Base-by-base conservation (phyloP, 2,888 invertebrate genomes). In the Drosophila mettleri region DNA sequence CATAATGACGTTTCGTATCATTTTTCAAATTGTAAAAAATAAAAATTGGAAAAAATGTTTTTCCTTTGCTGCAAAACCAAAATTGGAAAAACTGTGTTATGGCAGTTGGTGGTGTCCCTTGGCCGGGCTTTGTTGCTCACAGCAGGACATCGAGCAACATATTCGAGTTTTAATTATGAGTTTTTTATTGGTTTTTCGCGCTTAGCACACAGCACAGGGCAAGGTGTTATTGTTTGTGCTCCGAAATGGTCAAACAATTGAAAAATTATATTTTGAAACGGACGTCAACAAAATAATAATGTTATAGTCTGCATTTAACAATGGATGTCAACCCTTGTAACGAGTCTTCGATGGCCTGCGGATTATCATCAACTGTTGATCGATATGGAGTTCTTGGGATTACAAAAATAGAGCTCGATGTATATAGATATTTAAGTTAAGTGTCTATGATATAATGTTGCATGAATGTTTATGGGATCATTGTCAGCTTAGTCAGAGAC, bases 1-100 rank as follows among this genome's bases (percentile, higher is more conserved):
- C 74, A 75, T 89, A 89, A 89, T 90, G 88, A 89, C 90, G 84
- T 89, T 90, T 87, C 84, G 89, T 89, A 89, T 90, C 89, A 89
- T 89, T 89, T 89, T 89, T 88, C 90, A 90, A 88, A 84, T 70
- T 81, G 71, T 70, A 69, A 57, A 73, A 77, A 58, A 61, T 61
- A 72, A 52, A 20, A 45, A 34, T 58, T 49, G 22, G 52, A 41
- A 73, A 73, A 74, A 84, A 63, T 54, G 59, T 70, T 70, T 57
- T 59, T 61, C 58, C 68, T 70, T 46, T 45, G 9, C 60, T 34
- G 51, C 45, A 58, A 84, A 84, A 78, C 85, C 79, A 72, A 89
- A 85, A 88, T 80, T 80, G 80, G 86, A 89, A 88, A 49, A 88
- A 49, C 34, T 34, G 78, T 34, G 80, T 89, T 88, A 80, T 90